A percentile compares a stretch with the other conserved stretches of the same genome.
These are phyloP conservation scores for Phrynosoma blainvillii DNA, from an alignment of 2,113 vertebrate species.

Conservation along the genomic window DNA sequence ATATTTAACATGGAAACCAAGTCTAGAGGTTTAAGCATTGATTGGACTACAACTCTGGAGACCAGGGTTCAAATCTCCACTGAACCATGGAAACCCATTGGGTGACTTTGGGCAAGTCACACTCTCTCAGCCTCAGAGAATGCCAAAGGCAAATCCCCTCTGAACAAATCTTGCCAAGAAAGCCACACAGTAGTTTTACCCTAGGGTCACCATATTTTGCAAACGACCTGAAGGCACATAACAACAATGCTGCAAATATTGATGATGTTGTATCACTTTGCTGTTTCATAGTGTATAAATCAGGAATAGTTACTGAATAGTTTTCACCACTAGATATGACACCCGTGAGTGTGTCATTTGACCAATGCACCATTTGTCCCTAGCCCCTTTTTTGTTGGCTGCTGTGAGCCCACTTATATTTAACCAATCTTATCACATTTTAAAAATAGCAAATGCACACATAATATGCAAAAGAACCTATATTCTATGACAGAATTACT, in stretches of 20 bases:
- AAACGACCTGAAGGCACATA: no score
- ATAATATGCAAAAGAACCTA: constrained; percentile 6
- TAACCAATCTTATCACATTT: constrained; percentile 29
- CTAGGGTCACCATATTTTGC: no score
- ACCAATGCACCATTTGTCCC: neutral
- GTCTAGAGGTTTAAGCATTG: neutral
- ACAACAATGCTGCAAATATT: neutral
- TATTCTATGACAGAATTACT: constrained; percentile 15
- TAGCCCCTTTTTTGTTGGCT: neutral
- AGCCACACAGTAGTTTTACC: no score
- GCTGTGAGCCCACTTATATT: neutral
- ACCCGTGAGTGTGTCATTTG: fast-evolving
- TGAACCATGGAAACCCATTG: no score
- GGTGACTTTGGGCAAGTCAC: no score
- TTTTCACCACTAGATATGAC: constrained; percentile 23
- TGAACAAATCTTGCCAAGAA: no score
- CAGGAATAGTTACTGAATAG: constrained; percentile 1
- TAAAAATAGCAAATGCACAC: constrained; percentile 15
- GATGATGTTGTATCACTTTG: constrained; percentile 13
- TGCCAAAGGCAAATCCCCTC: no score
- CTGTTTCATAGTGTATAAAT: neutral
- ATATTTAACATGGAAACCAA: constrained; percentile 26
- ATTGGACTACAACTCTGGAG: no score
- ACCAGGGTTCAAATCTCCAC: no score
- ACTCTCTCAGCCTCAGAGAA: no score